phyloP scores from a whole-genome alignment of 2,113 vertebrate genomes.

The Neodontobutis hainanensis region DNA sequence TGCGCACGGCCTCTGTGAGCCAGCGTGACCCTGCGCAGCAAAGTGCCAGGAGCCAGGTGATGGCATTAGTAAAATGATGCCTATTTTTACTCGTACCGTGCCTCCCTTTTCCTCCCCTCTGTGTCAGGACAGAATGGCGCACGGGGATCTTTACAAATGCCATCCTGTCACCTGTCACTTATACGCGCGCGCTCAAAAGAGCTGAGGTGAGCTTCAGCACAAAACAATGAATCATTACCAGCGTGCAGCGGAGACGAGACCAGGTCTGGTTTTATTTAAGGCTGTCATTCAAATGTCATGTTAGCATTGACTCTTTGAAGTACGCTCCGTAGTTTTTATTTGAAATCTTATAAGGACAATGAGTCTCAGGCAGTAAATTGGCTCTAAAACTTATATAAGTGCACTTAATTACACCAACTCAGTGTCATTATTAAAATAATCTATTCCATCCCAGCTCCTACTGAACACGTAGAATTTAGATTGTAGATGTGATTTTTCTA shows the following conservation, averaged over 20 bases:
- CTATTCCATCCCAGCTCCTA: no score
- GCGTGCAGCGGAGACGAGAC: not conserved
- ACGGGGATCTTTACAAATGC: conserved; percentile 40
- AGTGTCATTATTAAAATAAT: no score
- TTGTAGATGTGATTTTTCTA: no score
- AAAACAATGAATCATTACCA: not conserved
- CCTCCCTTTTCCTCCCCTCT: conserved; percentile 23
- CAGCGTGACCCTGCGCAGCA: conserved; percentile 47
- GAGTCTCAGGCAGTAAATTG: no score
- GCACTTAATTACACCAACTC: no score
- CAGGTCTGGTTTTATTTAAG: not conserved
- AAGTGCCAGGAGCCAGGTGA: conserved; percentile 64
- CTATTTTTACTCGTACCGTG: conserved; percentile 53
- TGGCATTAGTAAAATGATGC: conserved; percentile 61
- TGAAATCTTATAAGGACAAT: no score
- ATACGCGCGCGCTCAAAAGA: conserved; percentile 12
- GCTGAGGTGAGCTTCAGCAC: conserved; percentile 10
- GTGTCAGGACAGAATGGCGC: conserved; percentile 29
- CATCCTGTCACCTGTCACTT: conserved; percentile 57
- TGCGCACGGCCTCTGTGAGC: conserved; percentile 46
- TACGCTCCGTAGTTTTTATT: no score
- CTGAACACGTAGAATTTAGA: no score
- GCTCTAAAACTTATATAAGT: no score
- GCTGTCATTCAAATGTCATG: not conserved
- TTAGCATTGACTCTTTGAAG: not conserved